Base-by-base conservation (phyloP, 2,888 invertebrate genomes). In the Pterostichus madidus region DNA sequence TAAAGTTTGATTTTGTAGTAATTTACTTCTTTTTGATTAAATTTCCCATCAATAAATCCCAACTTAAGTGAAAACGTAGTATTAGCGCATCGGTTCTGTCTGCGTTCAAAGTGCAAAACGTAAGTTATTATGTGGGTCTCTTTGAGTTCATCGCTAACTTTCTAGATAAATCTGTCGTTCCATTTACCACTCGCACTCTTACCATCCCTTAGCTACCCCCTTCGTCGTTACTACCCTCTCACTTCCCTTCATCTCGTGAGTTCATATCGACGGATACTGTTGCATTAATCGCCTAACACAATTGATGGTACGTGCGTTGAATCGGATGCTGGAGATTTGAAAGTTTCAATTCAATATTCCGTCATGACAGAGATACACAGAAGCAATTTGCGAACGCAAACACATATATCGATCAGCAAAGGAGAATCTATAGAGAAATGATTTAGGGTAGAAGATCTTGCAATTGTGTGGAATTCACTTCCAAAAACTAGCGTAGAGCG, bases 261-360 rank as follows among this genome's bases (percentile, higher is more conserved):
- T 77, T 77, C 53, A 77, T 77, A 77, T 77, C 77, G 35, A 24
- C 31, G 71, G 71, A 53, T 77, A 77, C 68, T 79, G 68, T 77
- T 80, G 64, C 80, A 80, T 80, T 80, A 80, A 80, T 80, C 80
- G 80, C 32, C 32, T 80, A 68, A 80, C 53, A 68, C 80, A 68
- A 80, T 68, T 80, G 80, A 80, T 80, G 68, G 80, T 68, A 80
- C 80, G 80, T 80, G 80, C 52, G 8, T 7, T 11, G 80, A 80
- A 80, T 80, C 64, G n/a, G 49, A 68, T 80, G 32, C 61, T 32
- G 39, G 52, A 68, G 80, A 80, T 80, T 80, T 80, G 31, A 79
- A 80, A 80, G 68, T 80, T 80, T 68, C 80, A 80, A 80, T 80
- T 77, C 35, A 35, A 77, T 77, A 56, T 77, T 56, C 77, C 15